Evolutionary conservation across 2,888 invertebrate genomes (phyloP).

Genomic region (Acronicta alni): DNA sequence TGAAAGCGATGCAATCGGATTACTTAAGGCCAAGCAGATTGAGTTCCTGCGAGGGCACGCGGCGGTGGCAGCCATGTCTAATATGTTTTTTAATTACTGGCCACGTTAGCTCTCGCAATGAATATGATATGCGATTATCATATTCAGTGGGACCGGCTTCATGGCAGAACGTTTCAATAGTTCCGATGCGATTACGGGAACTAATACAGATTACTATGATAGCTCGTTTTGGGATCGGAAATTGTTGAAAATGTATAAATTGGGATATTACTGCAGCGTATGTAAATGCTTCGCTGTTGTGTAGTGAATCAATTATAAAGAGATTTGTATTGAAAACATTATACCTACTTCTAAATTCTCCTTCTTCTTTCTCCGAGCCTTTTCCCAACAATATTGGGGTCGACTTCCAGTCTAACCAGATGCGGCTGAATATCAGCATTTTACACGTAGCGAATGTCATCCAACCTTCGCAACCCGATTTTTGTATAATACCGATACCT

Average conservation of each 20-base stretch:
- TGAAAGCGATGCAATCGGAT: slow-evolving; percentile 70
- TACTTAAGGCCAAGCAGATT: slow-evolving; percentile 66
- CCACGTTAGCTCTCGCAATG: slow-evolving; percentile 42
- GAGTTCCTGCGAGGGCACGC: slow-evolving; percentile 56
- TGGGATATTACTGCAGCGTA: slow-evolving; percentile 45
- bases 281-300: slow-evolving; percentile 13
- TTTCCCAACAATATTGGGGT: too few species aligned
- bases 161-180: slow-evolving; percentile 71
- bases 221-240: slow-evolving; percentile 51
- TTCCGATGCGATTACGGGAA: slow-evolving; percentile 62
- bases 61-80: slow-evolving; percentile 51
- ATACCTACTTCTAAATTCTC: too few species aligned
- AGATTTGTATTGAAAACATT: background rate
- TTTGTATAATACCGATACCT: too few species aligned
- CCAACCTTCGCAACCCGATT: too few species aligned
- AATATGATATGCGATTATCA: slow-evolving; percentile 71
- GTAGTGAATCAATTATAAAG: background rate
- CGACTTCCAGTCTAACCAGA: too few species aligned
- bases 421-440: too few species aligned
- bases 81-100: slow-evolving; percentile 83
- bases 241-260: slow-evolving; percentile 49
- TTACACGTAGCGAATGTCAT: too few species aligned
- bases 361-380: too few species aligned
- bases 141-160: slow-evolving; percentile 69
- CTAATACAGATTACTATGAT: slow-evolving; percentile 72